Evolutionary conservation across 2,888 invertebrate species (phyloP).

Genomic region (Caenorhabditis angaria): DNA sequence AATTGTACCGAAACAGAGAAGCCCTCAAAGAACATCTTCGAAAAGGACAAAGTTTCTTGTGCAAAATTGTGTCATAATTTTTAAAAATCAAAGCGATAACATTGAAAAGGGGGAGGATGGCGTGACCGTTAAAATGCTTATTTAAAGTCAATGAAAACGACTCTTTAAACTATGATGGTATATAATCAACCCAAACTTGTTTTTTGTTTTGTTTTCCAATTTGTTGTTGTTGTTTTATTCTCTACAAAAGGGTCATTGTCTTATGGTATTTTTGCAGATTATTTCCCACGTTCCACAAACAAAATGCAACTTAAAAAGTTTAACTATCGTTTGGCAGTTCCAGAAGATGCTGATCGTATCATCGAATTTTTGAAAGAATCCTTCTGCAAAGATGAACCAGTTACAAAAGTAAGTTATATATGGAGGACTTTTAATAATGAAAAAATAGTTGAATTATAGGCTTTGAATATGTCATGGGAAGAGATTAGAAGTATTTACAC

Average conservation of each 20-base stretch:
- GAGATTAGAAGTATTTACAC: conserved; percentile 23
- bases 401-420: conserved; percentile 12
- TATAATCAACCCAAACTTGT: not conserved
- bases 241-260: not conserved
- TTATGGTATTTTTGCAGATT: no score
- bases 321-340: conserved; percentile 13
- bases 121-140: not conserved
- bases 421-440: not conserved
- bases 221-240: not conserved
- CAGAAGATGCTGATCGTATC: conserved; percentile 15
- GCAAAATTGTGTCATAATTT: not conserved
- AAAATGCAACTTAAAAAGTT: conserved; percentile 5
- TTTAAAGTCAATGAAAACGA: not conserved
- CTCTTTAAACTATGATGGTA: no score
- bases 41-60: not conserved
- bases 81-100: not conserved
- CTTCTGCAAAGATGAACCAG: conserved; percentile 23
- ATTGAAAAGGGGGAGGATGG: not conserved
- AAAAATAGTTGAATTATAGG: conserved; percentile 9
- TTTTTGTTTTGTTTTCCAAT: not conserved
- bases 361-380: conserved; percentile 19
- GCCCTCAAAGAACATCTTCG: no score
- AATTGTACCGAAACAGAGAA: no score
- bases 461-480: conserved; percentile 11
- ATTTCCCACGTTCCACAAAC: no score